phyloP scores from a whole-genome alignment of 2,797 vertebrate species.

The Sciurus carolinensis region DNA sequence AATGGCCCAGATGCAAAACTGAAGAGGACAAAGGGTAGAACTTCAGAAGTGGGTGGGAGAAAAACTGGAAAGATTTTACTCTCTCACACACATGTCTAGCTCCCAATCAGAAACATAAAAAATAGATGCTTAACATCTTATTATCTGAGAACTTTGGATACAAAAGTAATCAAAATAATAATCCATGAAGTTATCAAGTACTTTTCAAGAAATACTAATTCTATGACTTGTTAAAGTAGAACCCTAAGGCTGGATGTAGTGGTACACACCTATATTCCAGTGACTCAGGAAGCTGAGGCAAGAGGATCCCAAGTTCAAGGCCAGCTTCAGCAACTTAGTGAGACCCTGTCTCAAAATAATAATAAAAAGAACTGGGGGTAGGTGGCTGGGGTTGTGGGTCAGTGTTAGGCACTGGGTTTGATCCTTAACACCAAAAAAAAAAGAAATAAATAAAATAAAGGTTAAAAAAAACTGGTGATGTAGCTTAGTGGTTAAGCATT shows the following conservation, averaged over 20 bases:
- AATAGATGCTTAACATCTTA: not conserved
- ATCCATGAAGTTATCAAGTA: not conserved
- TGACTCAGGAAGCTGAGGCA: too few relatives aligned
- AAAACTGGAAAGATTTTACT: constrained; percentile 49
- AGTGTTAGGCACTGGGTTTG: too few relatives aligned
- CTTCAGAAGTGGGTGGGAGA: not conserved
- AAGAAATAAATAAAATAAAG: too few relatives aligned
- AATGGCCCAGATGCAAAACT: constrained; percentile 8
- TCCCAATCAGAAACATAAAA: not conserved
- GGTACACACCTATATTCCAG: too few relatives aligned
- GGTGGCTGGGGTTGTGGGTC: too few relatives aligned
- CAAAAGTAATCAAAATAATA: constrained; percentile 34
- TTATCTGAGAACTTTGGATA: constrained; percentile 32
- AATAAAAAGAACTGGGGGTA: too few relatives aligned
- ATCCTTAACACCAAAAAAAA: too few relatives aligned
- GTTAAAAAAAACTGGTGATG: too few relatives aligned
- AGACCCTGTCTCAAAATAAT: too few relatives aligned
- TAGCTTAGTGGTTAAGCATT: too few relatives aligned
- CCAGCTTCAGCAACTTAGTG: too few relatives aligned
- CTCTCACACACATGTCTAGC: not conserved
- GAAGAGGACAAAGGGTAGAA: not conserved
- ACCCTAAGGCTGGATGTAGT: not conserved
- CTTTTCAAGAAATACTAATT: constrained; percentile 2
- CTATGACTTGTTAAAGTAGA: not conserved
- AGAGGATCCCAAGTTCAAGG: too few relatives aligned